Evolutionary conservation across 2,113 vertebrate species (phyloP).

Genomic region (Proterorhinus semilunaris): DNA sequence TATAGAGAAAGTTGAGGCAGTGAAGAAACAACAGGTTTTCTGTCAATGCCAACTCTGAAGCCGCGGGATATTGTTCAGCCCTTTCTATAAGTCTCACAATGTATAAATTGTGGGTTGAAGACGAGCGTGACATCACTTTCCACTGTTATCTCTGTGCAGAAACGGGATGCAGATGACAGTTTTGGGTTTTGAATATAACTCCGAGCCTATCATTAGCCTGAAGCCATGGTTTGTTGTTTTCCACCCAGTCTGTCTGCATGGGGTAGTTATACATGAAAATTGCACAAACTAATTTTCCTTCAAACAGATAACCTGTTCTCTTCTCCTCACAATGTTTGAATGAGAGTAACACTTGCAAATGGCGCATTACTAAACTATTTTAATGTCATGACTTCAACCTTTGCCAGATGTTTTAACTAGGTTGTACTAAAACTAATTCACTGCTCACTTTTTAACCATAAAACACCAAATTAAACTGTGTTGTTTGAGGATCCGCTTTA

Average conservation of each 20-base stretch:
- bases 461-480: slow-evolving; percentile 45
- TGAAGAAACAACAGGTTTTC: slow-evolving; percentile 25
- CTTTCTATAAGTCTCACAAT: slow-evolving; percentile 49
- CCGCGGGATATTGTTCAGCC: slow-evolving; percentile 45
- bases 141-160: slow-evolving; percentile 54
- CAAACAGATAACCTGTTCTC: slow-evolving; percentile 63
- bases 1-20: slow-evolving; percentile 29
- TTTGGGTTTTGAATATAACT: slow-evolving; percentile 49
- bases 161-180: slow-evolving; percentile 56
- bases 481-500: slow-evolving; percentile 29
- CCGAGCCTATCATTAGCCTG: slow-evolving; percentile 66
- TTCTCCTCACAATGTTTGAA: slow-evolving; percentile 29
- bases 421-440: slow-evolving; percentile 1
- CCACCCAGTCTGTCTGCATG: slow-evolving; percentile 47
- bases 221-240: slow-evolving; percentile 64
- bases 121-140: slow-evolving; percentile 63
- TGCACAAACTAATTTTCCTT: slow-evolving; percentile 65
- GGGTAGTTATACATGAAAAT: slow-evolving; percentile 50
- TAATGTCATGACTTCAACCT: slow-evolving; percentile 22
- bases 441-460: slow-evolving; percentile 25
- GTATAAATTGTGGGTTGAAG: slow-evolving; percentile 35
- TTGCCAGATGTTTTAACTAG: slow-evolving; percentile 11
- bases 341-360: too few species aligned
- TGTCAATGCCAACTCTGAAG: background rate
- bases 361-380: slow-evolving; percentile 25